Percentiles rank a stretch among this genome's conserved stretches.
Conservation (phyloP, 2,797 vertebrate genomes). For the Heliangelus exortis region DNA sequence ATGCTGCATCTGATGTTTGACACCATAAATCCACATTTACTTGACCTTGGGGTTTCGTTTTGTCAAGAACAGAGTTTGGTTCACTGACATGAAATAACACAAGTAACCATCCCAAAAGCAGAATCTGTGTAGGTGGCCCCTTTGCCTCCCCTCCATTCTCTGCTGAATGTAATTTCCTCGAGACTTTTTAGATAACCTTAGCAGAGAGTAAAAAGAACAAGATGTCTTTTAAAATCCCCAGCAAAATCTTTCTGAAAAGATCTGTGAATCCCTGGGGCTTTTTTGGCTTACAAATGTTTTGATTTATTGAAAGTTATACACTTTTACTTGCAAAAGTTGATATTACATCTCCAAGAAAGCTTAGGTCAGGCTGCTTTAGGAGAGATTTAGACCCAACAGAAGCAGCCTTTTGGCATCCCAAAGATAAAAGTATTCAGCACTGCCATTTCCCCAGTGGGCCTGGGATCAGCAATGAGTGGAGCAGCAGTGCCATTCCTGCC, state of each 20-base stretch:
- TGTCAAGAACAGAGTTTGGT: neutral
- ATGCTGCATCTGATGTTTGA: neutral
- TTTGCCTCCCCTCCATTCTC: neutral
- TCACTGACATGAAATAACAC: neutral
- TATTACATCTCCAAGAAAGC: neutral
- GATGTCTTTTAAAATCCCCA: neutral
- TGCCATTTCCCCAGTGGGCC: neutral
- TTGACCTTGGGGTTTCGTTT: neutral
- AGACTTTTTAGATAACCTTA: neutral
- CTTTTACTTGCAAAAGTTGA: neutral
- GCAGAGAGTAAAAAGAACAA: neutral
- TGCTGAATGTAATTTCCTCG: neutral
- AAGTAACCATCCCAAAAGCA: neutral
- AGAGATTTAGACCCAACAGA: neutral
- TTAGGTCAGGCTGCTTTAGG: neutral
- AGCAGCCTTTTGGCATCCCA: neutral
- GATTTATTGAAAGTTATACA: neutral
- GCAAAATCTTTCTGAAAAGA: neutral
- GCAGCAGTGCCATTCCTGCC: neutral
- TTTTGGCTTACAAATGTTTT: neutral
- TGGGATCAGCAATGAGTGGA: neutral
- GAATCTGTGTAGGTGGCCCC: neutral
- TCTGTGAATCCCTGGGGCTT: neutral
- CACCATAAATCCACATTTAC: neutral
- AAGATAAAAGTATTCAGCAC: neutral